Evolutionary conservation across 1,140 invertebrate genomes (phyloP).

Genomic region (Linepithema humile): DNA sequence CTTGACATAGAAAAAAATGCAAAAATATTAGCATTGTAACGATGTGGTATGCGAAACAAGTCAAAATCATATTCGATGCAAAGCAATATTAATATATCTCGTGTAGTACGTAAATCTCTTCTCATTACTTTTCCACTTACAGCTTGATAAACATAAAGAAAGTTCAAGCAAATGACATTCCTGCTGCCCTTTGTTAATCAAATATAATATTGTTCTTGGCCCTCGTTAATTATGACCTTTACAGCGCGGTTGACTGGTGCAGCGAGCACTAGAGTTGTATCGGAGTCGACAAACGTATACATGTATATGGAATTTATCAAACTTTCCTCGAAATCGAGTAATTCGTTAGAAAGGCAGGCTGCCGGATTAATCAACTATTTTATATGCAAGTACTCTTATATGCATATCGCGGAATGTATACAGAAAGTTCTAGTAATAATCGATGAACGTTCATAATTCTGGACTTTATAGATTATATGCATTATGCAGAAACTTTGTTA

Average conservation of each 20-base stretch:
- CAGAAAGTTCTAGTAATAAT: conserved; percentile 62
- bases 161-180: conserved; percentile 8
- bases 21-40: neutral
- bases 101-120: neutral
- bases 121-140: conserved; percentile 3
- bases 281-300: conserved; percentile 16
- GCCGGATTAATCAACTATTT: conserved; percentile 67
- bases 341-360: conserved; percentile 61
- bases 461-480: conserved; percentile 27
- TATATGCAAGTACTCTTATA: conserved; percentile 59
- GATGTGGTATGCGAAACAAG: neutral
- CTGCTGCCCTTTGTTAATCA: conserved; percentile 20
- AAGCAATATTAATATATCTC: neutral
- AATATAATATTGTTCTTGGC: conserved; percentile 19
- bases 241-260: neutral
- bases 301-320: conserved; percentile 22
- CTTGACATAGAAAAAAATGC: neutral
- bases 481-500: conserved; percentile 59
- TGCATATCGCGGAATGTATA: conserved; percentile 34
- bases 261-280: neutral
- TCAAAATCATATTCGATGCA: neutral
- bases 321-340: conserved; percentile 30
- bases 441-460: conserved; percentile 64
- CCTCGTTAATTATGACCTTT: conserved; percentile 21
- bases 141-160: neutral